Percentiles rank a stretch among this genome's conserved stretches.
These are phyloP conservation scores for Chionodraco myersi DNA, from an alignment of 2,113 vertebrate species.

Conservation along the genomic window DNA sequence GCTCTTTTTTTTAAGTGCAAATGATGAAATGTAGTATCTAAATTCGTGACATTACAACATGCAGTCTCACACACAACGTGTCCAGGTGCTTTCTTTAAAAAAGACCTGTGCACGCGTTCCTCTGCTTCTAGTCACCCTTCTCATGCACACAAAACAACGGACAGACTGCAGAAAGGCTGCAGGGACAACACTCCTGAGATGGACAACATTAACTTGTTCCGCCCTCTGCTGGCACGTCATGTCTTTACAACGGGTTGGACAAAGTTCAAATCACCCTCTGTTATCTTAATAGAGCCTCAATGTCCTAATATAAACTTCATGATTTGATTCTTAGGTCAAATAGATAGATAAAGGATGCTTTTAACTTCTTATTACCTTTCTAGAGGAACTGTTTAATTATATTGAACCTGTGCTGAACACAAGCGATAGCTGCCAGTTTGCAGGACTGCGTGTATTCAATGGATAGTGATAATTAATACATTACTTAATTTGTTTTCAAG, in stretches of 20 bases:
- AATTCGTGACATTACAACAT: slow-evolving; percentile 60
- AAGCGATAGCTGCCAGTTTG: neutral
- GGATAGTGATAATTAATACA: neutral
- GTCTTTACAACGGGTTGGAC: neutral
- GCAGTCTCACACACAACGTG: slow-evolving; percentile 40
- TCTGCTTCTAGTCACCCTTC: slow-evolving; percentile 25
- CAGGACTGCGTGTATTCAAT: neutral
- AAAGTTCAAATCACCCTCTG: neutral
- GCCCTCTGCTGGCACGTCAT: slow-evolving; percentile 49
- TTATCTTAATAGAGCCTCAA: neutral
- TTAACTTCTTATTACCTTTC: neutral
- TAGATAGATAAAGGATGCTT: too few species aligned
- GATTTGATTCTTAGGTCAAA: neutral
- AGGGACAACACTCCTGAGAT: slow-evolving; percentile 9
- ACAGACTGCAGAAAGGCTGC: slow-evolving; percentile 34
- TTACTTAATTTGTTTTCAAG: neutral
- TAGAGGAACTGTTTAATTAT: neutral
- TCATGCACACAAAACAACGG: slow-evolving; percentile 64
- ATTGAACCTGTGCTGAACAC: neutral
- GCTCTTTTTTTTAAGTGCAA: slow-evolving; percentile 68
- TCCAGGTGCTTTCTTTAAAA: slow-evolving; percentile 65
- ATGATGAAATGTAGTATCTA: slow-evolving; percentile 32
- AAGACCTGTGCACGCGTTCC: slow-evolving; percentile 60
- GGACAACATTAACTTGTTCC: neutral
- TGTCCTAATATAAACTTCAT: neutral